These are phyloP conservation scores for Pseudomugil gertrudae DNA, from an alignment of 2,797 vertebrate species.

Conservation along the genomic window DNA sequence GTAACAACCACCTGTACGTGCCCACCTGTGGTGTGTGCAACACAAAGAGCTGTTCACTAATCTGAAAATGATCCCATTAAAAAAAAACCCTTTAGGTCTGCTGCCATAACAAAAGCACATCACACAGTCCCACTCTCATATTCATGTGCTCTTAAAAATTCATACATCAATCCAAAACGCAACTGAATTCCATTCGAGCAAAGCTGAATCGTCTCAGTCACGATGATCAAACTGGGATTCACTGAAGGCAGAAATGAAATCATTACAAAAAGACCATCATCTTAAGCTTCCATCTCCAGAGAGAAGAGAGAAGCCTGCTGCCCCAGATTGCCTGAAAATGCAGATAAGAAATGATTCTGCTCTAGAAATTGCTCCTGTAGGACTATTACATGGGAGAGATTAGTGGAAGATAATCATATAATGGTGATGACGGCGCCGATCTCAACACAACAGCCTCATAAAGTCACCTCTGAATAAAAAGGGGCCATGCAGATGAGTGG, in stretches of 20 bases:
- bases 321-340: slow-evolving; percentile 73
- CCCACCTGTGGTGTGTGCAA: slow-evolving; percentile 54
- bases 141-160: slow-evolving; percentile 5
- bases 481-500: slow-evolving; percentile 48
- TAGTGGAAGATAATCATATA: slow-evolving; percentile 73
- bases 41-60: slow-evolving; percentile 27
- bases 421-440: slow-evolving; percentile 60
- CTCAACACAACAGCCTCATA: slow-evolving; percentile 62
- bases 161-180: slow-evolving; percentile 1
- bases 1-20: slow-evolving; percentile 66
- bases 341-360: slow-evolving; percentile 71
- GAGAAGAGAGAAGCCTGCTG: slow-evolving; percentile 59
- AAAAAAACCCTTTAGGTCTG: slow-evolving; percentile 7
- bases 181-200: not conserved
- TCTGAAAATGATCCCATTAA: slow-evolving; percentile 37
- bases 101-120: not conserved
- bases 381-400: slow-evolving; percentile 68
- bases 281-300: slow-evolving; percentile 70
- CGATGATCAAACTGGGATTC: slow-evolving; percentile 58
- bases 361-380: slow-evolving; percentile 72
- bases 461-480: slow-evolving; percentile 69
- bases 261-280: slow-evolving; percentile 71
- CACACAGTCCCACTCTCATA: not conserved
- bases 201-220: slow-evolving; percentile 32
- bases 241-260: slow-evolving; percentile 69